A percentile compares a stretch with the other conserved stretches of the same genome.
Evolutionary conservation across 2,113 vertebrate species (phyloP).

Genomic region (Geococcyx californianus): DNA sequence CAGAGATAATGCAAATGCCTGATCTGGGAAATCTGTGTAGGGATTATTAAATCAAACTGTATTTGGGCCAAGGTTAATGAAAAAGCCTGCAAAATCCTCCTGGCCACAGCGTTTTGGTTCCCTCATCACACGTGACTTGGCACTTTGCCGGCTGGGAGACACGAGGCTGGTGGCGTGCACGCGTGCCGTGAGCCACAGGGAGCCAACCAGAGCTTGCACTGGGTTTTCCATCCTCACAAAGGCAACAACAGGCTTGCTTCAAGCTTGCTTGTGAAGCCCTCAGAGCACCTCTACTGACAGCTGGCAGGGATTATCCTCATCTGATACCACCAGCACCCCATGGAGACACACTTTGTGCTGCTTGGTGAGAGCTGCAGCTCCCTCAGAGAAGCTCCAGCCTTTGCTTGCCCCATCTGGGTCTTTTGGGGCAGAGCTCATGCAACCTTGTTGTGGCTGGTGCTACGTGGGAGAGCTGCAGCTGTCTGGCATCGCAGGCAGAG

Average conservation of each 20-base stretch:
- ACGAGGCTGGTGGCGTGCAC: fast-evolving
- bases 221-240: neutral
- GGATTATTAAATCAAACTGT: conserved; percentile 38
- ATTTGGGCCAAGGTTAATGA: conserved; percentile 62
- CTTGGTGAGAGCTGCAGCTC: neutral
- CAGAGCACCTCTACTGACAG: neutral
- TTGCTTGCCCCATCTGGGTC: neutral
- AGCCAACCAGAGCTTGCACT: fast-evolving
- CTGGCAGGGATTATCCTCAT: neutral
- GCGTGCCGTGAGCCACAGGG: fast-evolving
- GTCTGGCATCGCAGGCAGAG: fast-evolving
- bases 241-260: neutral
- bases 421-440: neutral
- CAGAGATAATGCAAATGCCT: neutral
- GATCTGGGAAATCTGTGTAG: conserved; percentile 22
- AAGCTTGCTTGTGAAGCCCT: neutral
- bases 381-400: neutral
- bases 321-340: fast-evolving
- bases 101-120: neutral
- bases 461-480: fast-evolving
- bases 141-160: neutral
- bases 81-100: conserved; percentile 36
- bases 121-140: neutral
- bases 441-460: fast-evolving
- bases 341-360: neutral